Evolutionary conservation across 2,113 vertebrate genomes (phyloP).

Genomic region (Equus przewalskii): DNA sequence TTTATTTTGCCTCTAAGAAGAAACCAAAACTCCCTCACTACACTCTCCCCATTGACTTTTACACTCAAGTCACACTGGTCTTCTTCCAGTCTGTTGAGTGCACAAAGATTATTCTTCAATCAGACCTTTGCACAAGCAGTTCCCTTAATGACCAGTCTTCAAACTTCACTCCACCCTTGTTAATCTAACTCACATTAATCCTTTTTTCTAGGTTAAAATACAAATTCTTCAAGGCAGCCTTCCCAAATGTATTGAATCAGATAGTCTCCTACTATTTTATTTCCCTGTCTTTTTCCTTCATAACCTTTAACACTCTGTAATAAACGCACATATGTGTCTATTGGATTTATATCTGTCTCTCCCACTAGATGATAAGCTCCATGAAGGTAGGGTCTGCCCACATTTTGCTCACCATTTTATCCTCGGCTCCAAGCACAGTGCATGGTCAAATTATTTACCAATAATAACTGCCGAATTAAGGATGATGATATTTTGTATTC

Average conservation of each 20-base stretch:
- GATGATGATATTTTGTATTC: background rate
- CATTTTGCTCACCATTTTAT: conserved; percentile 39
- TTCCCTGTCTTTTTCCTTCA: background rate
- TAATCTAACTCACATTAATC: background rate
- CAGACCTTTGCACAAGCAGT: too few relatives aligned
- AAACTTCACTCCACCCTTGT: background rate
- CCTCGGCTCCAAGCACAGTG: background rate
- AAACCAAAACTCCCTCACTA: background rate
- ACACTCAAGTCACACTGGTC: background rate
- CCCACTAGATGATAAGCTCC: background rate
- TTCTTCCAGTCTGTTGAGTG: background rate
- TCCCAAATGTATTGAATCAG: background rate
- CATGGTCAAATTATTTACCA: background rate
- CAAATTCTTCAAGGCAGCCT: background rate
- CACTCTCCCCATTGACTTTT: background rate
- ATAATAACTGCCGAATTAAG: background rate
- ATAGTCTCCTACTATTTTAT: background rate
- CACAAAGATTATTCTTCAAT: background rate
- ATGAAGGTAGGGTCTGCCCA: background rate
- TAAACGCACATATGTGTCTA: background rate
- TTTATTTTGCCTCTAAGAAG: background rate
- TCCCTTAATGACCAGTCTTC: background rate
- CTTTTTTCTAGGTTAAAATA: background rate
- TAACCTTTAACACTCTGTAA: background rate
- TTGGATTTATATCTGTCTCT: background rate